Evolutionary conservation across 2,888 invertebrate species (phyloP), one percentile per base, ranked within the genome.

Genomic region (Cremastinae sp.): DNA sequence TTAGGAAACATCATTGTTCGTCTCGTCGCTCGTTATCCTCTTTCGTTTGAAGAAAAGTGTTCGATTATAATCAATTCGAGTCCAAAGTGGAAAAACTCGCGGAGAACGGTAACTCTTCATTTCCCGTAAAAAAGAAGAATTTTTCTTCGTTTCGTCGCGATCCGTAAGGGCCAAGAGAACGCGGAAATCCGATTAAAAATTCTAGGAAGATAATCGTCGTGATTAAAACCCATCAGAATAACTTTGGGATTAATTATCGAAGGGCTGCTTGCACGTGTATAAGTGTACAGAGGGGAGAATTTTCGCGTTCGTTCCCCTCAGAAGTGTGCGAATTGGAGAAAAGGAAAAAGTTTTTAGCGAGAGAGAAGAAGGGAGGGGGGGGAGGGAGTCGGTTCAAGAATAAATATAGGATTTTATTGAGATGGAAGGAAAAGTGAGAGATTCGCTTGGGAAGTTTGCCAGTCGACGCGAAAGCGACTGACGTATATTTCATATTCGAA

Each of bases 391-490:
- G 28, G 59, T 45, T 7, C 14, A 9, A 12, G 14, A 43, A 12
- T 1, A 18, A 59, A 43, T 59, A 22, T 43, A 16, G n/a, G 12
- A 54, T 61, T 62, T 18, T 12, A 22, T 28, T 12, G 68, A 36
- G 36, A 74, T 36, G 34, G 10, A 20, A 9, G 36, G n/a, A 2
- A n/a, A 28, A n/a, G 12, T 18, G 5, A 18, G 12, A 43, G 51
- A 62, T 38, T 34, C 61, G 61, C 70, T 80, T 81, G 84, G 85
- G 84, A 85, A 83, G 69, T 14, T 80, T 83, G 86, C 84, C 85
- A 85, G 83, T 83, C 70, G 68, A 59, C 53, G 72, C 51, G 43
- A 70, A 64, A 59, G 69, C 78, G 28, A 53, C 14, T 38, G 53
- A 56, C 49, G 61, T 68, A 75, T 69, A 75, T 70, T 80, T 82